These are phyloP conservation scores for Trichonephila clavata DNA, from an alignment of 1,140 invertebrate species.

Conservation along the genomic window DNA sequence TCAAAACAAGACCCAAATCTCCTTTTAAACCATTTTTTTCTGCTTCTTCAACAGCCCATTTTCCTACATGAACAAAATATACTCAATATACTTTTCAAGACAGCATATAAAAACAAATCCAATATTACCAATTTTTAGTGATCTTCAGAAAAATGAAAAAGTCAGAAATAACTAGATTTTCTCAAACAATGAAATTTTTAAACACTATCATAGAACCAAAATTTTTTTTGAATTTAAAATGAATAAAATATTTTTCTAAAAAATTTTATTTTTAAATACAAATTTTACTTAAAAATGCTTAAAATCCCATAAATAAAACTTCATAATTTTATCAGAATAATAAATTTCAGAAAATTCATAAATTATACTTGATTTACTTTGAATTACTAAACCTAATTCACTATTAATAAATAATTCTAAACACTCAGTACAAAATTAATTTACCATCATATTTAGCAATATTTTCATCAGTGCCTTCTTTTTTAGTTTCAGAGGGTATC, in stretches of 20 bases:
- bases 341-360: background rate
- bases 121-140: background rate
- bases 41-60: conserved; percentile 90
- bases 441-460: conserved; percentile 97
- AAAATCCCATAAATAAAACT: background rate
- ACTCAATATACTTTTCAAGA: background rate
- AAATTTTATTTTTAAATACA: background rate
- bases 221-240: background rate
- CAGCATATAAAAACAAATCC: background rate
- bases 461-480: conserved; percentile 93
- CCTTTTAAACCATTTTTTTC: conserved; percentile 88
- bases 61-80: conserved; percentile 81
- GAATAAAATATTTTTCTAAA: background rate
- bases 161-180: background rate
- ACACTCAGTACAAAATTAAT: conserved; percentile 28
- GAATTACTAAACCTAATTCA: background rate
- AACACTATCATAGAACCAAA: background rate
- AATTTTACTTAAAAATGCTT: background rate
- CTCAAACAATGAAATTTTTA: background rate
- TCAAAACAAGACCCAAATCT: conserved; percentile 94
- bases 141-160: conserved; percentile 64
- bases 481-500: conserved; percentile 95
- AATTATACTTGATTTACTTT: background rate
- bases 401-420: too few species aligned
- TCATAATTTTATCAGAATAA: background rate